Conservation (phyloP, 2,797 vertebrate genomes). For the Diplodus puntazzo region DNA sequence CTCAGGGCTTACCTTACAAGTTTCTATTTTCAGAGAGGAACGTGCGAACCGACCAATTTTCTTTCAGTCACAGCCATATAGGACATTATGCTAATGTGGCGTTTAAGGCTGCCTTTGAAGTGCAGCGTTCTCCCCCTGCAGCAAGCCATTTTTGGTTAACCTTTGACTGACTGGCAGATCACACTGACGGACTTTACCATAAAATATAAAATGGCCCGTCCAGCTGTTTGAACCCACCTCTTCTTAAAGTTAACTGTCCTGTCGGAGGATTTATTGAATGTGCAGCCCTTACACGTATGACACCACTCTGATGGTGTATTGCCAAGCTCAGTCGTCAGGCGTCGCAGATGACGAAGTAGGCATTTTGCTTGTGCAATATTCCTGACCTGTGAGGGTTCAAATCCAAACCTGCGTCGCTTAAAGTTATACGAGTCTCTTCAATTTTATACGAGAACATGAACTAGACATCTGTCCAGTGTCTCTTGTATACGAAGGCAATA, state of each 20-base stretch:
- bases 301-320: constrained; percentile 42
- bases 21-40: constrained; percentile 55
- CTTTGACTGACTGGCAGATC: constrained; percentile 62
- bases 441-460: constrained; percentile 57
- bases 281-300: constrained; percentile 27
- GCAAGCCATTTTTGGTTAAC: constrained; percentile 75
- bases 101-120: constrained; percentile 75
- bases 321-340: constrained; percentile 32
- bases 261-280: constrained; percentile 45
- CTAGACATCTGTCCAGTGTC: constrained; percentile 40
- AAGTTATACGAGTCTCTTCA: constrained; percentile 57
- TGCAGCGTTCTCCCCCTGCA: constrained; percentile 58
- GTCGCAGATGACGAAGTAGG: constrained; percentile 39
- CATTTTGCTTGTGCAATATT: constrained; percentile 51
- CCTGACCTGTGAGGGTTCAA: constrained; percentile 25
- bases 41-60: constrained; percentile 55
- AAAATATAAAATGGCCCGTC: constrained; percentile 61
- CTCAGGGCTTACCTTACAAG: constrained; percentile 36
- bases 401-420: constrained; percentile 41
- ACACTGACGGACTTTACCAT: constrained; percentile 47
- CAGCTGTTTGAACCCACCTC: constrained; percentile 56
- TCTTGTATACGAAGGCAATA: constrained; percentile 17
- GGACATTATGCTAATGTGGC: constrained; percentile 71
- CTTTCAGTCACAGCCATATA: constrained; percentile 52
- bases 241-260: constrained; percentile 44